phyloP scores from a whole-genome alignment of 2,888 invertebrate species.

The Oligia fasciuncula region DNA sequence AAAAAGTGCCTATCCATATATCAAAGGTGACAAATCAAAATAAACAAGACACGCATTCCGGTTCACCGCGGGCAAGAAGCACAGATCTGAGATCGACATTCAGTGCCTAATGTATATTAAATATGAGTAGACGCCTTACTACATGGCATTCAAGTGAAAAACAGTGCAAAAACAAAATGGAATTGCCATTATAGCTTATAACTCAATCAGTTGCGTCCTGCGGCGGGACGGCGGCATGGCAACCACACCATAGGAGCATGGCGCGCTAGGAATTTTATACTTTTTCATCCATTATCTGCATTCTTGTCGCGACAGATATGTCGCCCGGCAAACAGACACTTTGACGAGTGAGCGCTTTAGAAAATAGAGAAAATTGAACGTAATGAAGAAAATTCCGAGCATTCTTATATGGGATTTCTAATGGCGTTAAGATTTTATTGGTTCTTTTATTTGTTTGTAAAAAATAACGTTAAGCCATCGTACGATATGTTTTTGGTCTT shows the following conservation, averaged over 20 bases:
- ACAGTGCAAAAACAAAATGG: slow-evolving; percentile 87
- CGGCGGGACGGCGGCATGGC: slow-evolving; percentile 62
- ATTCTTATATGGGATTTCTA: slow-evolving; percentile 70
- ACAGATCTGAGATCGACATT: slow-evolving; percentile 81
- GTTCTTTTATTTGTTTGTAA: not conserved
- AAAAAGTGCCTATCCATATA: slow-evolving; percentile 83
- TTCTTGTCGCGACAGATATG: slow-evolving; percentile 78
- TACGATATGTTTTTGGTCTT: not conserved
- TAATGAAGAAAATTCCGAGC: slow-evolving; percentile 78
- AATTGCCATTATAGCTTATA: slow-evolving; percentile 89
- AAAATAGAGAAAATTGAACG: slow-evolving; percentile 77
- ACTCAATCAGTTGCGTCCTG: slow-evolving; percentile 85
- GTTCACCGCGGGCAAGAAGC: slow-evolving; percentile 78
- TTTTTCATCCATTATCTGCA: slow-evolving; percentile 86
- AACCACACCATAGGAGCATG: slow-evolving; percentile 47
- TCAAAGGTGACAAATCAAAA: slow-evolving; percentile 88
- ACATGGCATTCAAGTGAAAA: slow-evolving; percentile 86
- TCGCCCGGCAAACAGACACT: slow-evolving; percentile 74
- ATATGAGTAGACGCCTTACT: slow-evolving; percentile 79
- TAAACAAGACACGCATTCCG: slow-evolving; percentile 86
- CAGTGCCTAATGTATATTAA: slow-evolving; percentile 86
- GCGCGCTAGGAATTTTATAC: slow-evolving; percentile 86
- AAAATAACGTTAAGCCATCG: not conserved
- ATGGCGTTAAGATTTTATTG: slow-evolving; percentile 43
- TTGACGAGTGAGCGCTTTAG: slow-evolving; percentile 76